A percentile compares a stretch with the other conserved stretches of the same genome.
Evolutionary conservation across 2,797 vertebrate species (phyloP).

Genomic region (Champsocephalus gunnari): DNA sequence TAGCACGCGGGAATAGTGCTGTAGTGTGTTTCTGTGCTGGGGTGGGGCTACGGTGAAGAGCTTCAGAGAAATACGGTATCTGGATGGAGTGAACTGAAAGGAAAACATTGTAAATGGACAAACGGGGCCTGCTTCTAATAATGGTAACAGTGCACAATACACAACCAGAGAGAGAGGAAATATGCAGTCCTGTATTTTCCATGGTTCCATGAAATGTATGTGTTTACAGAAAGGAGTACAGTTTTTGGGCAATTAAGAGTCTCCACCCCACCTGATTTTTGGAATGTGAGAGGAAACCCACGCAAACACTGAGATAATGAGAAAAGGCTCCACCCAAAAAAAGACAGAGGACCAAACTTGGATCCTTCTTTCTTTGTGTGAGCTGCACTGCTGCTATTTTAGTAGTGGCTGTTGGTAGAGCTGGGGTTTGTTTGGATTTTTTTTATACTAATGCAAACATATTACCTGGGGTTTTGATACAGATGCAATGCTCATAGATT

Average conservation of each 20-base stretch:
- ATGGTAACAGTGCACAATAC: constrained; percentile 20
- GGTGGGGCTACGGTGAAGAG: constrained; percentile 48
- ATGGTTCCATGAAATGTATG: constrained; percentile 5
- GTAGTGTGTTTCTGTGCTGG: constrained; percentile 51
- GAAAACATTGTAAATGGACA: constrained; percentile 50
- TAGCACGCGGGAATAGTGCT: constrained; percentile 63
- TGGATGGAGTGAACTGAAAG: constrained; percentile 41
- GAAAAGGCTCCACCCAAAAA: constrained; percentile 32
- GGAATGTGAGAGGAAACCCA: constrained; percentile 65
- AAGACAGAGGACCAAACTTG: constrained; percentile 15
- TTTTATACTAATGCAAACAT: neutral
- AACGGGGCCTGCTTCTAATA: constrained; percentile 36
- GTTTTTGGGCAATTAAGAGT: constrained; percentile 32
- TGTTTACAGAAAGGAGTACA: constrained; percentile 6
- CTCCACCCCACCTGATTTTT: constrained; percentile 60
- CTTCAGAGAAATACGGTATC: constrained; percentile 50
- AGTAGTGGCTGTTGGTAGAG: neutral
- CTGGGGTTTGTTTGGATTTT: fast-evolving
- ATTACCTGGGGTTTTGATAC: neutral
- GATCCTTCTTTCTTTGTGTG: neutral
- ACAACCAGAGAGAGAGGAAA: constrained; percentile 7
- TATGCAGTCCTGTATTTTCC: neutral
- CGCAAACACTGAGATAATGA: constrained; percentile 41
- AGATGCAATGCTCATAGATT: neutral
- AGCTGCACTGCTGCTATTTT: neutral